Evolutionary conservation across 2,113 vertebrate genomes (phyloP).

Genomic region (Desmodus rotundus): DNA sequence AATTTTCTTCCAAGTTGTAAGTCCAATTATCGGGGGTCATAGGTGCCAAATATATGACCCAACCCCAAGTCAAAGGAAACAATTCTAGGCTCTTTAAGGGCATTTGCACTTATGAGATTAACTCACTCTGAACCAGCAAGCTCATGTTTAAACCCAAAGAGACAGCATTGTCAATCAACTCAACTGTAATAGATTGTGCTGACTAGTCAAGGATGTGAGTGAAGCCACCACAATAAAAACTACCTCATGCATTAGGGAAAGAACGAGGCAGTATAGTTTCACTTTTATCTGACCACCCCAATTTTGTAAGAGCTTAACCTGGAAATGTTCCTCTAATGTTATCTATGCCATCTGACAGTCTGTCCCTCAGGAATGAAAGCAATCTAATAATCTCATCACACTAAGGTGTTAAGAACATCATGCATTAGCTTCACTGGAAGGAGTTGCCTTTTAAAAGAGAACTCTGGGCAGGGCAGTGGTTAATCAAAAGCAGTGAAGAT

Average conservation of each 20-base stretch:
- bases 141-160: background rate
- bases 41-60: background rate
- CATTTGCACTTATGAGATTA: background rate
- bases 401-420: background rate
- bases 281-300: background rate
- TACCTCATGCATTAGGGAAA: background rate
- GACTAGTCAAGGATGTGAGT: background rate
- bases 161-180: background rate
- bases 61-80: background rate
- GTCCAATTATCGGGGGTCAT: background rate
- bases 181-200: background rate
- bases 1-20: background rate
- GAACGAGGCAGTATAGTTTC: background rate
- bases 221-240: background rate
- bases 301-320: slow-evolving; percentile 13
- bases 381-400: background rate
- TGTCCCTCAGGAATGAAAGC: background rate
- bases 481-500: slow-evolving; percentile 36
- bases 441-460: slow-evolving; percentile 10
- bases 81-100: background rate
- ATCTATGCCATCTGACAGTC: background rate
- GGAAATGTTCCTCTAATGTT: background rate
- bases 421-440: background rate
- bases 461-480: background rate
- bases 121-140: background rate